Percentiles rank a stretch among this genome's conserved stretches.
Evolutionary conservation across 1,140 invertebrate genomes (phyloP).

Genomic region (Drusus annulatus): DNA sequence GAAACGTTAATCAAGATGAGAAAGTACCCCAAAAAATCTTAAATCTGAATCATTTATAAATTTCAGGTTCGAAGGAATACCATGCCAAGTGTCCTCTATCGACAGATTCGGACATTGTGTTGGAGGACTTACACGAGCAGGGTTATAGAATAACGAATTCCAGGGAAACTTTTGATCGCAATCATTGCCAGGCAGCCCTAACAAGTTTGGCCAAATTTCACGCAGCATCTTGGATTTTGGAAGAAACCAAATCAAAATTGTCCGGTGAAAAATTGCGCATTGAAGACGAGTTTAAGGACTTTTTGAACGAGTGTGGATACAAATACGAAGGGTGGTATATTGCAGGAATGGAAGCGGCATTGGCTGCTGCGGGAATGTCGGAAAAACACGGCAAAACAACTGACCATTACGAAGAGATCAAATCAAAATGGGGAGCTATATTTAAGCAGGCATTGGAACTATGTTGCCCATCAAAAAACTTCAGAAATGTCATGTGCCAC

Average conservation of each 20-base stretch:
- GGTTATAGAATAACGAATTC: conserved; percentile 37
- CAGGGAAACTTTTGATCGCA: conserved; percentile 38
- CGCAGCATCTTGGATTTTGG: conserved; percentile 44
- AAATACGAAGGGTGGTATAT: conserved; percentile 43
- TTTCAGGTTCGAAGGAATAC: conserved; percentile 36
- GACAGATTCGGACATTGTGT: conserved; percentile 22
- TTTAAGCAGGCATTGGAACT: conserved; percentile 62
- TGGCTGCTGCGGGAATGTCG: conserved; percentile 31
- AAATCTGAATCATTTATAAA: conserved; percentile 6
- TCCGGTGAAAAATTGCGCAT: conserved; percentile 13
- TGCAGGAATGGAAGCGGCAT: conserved; percentile 34
- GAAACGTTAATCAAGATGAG: too few relatives aligned
- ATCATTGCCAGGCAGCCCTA: conserved; percentile 42
- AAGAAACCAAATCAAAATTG: conserved; percentile 38
- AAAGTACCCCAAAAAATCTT: too few relatives aligned
- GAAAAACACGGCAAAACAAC: neutral
- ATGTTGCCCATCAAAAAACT: conserved; percentile 58
- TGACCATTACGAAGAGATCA: conserved; percentile 24
- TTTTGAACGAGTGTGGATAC: conserved; percentile 40
- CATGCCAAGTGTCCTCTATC: conserved; percentile 16
- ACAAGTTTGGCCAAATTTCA: conserved; percentile 44
- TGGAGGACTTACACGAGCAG: conserved; percentile 37
- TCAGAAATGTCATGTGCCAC: conserved; percentile 74
- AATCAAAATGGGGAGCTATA: conserved; percentile 61
- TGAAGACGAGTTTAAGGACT: conserved; percentile 34